phyloP scores from a whole-genome alignment of 2,888 invertebrate species.

The Apodemia duryi region DNA sequence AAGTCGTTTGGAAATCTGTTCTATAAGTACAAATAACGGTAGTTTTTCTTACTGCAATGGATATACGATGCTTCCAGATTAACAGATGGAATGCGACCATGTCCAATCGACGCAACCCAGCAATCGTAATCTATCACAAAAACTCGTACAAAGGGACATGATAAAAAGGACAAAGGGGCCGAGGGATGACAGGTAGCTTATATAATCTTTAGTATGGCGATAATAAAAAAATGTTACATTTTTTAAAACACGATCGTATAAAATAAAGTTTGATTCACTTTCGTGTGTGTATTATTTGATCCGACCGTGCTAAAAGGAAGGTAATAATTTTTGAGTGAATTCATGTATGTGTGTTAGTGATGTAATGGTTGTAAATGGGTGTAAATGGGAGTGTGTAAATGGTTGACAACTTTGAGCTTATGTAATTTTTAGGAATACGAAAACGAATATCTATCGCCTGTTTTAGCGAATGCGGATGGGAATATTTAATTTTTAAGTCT shows the following conservation, averaged over 20 bases:
- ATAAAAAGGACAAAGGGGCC: conserved; percentile 52
- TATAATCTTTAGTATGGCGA: not conserved
- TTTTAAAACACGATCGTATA: not conserved
- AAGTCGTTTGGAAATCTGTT: not conserved
- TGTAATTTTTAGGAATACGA: too few species aligned
- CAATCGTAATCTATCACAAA: conserved; percentile 64
- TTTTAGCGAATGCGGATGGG: too few species aligned
- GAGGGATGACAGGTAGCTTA: conserved; percentile 71
- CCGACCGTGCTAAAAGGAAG: too few species aligned
- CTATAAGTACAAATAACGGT: not conserved
- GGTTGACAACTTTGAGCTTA: too few species aligned
- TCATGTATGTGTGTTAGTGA: too few species aligned
- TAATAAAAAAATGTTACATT: conserved; percentile 15
- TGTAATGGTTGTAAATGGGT: too few species aligned
- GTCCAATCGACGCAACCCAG: conserved; percentile 69
- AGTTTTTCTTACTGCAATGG: not conserved
- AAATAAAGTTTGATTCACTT: not conserved
- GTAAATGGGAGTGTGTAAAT: too few species aligned
- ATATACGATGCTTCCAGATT: conserved; percentile 51
- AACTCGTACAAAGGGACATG: conserved; percentile 55
- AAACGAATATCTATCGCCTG: too few species aligned
- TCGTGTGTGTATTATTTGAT: too few species aligned
- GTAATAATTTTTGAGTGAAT: too few species aligned
- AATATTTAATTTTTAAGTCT: too few species aligned
- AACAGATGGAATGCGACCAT: conserved; percentile 68